Evolutionary conservation across 2,113 vertebrate species (phyloP).

Genomic region (Chionodraco myersi): DNA sequence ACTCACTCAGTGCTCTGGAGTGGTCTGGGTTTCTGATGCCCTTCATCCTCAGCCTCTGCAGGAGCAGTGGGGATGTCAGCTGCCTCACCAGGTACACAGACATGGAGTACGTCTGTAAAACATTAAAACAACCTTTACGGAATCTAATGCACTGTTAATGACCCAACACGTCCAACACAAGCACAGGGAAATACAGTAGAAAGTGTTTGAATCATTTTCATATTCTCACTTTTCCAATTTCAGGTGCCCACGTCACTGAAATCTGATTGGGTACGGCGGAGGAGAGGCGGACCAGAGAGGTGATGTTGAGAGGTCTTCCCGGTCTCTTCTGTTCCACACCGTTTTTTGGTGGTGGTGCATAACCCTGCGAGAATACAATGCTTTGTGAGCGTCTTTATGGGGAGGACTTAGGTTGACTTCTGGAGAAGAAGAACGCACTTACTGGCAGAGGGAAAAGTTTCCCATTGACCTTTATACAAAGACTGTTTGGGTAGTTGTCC

Average conservation of each 20-base stretch:
- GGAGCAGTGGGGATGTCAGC: slow-evolving; percentile 93
- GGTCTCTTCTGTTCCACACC: slow-evolving; percentile 99
- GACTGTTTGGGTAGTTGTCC: slow-evolving; percentile 98
- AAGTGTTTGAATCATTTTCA: not conserved
- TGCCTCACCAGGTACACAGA: slow-evolving; percentile 98
- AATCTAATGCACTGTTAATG: not conserved
- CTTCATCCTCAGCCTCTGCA: slow-evolving; percentile 96
- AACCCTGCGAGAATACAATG: slow-evolving; percentile 85
- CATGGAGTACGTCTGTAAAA: slow-evolving; percentile 94
- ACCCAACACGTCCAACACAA: not conserved
- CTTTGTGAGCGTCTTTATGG: not conserved
- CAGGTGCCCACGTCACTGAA: slow-evolving; percentile 96
- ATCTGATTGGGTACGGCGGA: slow-evolving; percentile 98
- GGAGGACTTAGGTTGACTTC: not conserved
- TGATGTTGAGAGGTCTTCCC: slow-evolving; percentile 99
- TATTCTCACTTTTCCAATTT: slow-evolving; percentile 93
- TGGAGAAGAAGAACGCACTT: not conserved
- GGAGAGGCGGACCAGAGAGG: slow-evolving; percentile 95
- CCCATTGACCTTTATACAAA: slow-evolving; percentile 98
- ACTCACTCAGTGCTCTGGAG: slow-evolving; percentile 97
- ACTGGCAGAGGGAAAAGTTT: slow-evolving; percentile 99
- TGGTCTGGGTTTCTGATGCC: slow-evolving; percentile 99
- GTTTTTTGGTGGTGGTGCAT: slow-evolving; percentile 99
- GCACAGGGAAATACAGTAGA: not conserved
- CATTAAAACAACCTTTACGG: not conserved